A percentile compares a stretch with the other conserved stretches of the same genome.
These are phyloP conservation scores for Hyaena hyaena DNA, from an alignment of 2,113 vertebrate genomes.

Conservation along the genomic window DNA sequence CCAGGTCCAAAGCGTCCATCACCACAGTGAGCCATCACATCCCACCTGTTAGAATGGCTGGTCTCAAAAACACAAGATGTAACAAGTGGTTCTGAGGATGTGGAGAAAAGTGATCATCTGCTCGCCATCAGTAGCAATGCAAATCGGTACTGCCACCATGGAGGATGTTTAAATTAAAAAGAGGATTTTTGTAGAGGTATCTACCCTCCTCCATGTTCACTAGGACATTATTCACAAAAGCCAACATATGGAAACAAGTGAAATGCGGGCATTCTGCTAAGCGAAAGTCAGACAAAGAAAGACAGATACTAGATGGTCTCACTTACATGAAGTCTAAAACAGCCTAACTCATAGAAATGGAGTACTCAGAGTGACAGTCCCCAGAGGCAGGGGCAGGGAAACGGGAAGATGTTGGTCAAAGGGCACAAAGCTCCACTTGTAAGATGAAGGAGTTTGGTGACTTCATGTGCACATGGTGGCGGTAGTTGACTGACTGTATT, in stretches of 20 bases:
- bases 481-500: background rate
- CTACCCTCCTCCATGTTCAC: background rate
- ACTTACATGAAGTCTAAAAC: background rate
- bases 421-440: no score
- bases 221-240: background rate
- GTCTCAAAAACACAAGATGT: background rate
- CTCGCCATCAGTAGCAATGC: background rate
- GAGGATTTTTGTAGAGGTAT: background rate
- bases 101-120: background rate
- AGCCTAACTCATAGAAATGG: background rate
- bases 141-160: background rate
- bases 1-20: background rate
- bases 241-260: background rate
- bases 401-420: background rate
- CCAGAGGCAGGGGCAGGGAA: no score
- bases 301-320: background rate
- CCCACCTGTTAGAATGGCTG: background rate
- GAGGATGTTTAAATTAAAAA: background rate
- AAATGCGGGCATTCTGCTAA: background rate
- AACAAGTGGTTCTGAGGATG: background rate
- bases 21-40: background rate
- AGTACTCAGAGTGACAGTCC: no score
- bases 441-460: background rate
- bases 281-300: background rate
- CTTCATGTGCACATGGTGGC: no score